Percentiles rank a stretch among this genome's conserved stretches.
Evolutionary conservation across 2,888 invertebrate species (phyloP).

Genomic region (Hydrotaea diabolus): DNA sequence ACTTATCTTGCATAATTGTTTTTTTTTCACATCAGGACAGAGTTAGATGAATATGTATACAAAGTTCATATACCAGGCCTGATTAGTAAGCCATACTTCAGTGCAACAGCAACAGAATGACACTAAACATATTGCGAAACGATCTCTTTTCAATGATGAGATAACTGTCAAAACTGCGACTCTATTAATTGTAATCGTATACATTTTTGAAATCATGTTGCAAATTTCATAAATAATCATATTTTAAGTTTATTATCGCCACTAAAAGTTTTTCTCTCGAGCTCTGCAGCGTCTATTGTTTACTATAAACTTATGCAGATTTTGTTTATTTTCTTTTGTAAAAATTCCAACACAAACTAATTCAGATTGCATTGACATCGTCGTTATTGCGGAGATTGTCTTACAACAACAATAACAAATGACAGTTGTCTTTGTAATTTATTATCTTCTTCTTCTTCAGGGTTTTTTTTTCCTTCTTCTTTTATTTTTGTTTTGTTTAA

Average conservation of each 20-base stretch:
- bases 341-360: not conserved
- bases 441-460: not conserved
- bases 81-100: too few relatives aligned
- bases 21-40: too few relatives aligned
- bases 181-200: not conserved
- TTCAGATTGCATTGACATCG: not conserved
- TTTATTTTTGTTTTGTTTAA: not conserved
- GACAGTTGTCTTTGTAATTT: conserved; percentile 28
- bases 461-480: not conserved
- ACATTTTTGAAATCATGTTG: not conserved
- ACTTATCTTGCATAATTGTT: too few relatives aligned
- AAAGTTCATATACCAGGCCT: too few relatives aligned
- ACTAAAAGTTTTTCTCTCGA: not conserved
- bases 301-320: not conserved
- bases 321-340: not conserved
- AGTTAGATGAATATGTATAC: too few relatives aligned
- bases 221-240: not conserved
- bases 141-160: not conserved
- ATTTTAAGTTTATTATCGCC: not conserved
- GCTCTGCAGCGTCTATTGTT: not conserved
- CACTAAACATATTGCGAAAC: not conserved
- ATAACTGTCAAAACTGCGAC: not conserved
- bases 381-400: not conserved
- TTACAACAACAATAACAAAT: not conserved
- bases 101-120: too few relatives aligned